phyloP scores from a whole-genome alignment of 1,140 invertebrate genomes.

The Papilio xuthus region DNA sequence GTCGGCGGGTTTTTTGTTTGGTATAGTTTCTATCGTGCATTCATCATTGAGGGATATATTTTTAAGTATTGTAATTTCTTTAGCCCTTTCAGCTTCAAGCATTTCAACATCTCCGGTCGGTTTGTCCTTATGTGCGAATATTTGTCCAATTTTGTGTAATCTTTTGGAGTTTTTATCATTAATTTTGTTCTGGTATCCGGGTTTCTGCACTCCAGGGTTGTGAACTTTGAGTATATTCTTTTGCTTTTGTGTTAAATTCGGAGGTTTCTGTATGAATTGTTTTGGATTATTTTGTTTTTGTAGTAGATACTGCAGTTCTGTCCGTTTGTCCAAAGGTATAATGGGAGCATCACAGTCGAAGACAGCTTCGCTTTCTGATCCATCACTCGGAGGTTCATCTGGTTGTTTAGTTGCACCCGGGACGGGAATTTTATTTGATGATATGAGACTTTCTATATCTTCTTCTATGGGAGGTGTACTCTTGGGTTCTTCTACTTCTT shows the following conservation, averaged over 20 bases:
- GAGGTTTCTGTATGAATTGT: constrained; percentile 67
- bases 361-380: constrained; percentile 62
- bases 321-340: constrained; percentile 73
- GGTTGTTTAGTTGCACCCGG: constrained; percentile 60
- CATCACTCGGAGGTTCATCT: constrained; percentile 59
- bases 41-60: constrained; percentile 77
- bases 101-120: constrained; percentile 56
- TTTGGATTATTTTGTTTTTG: constrained; percentile 79
- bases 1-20: constrained; percentile 69
- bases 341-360: constrained; percentile 62
- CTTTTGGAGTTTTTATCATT: constrained; percentile 74
- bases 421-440: constrained; percentile 78
- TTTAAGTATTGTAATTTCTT: constrained; percentile 62
- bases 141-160: constrained; percentile 77
- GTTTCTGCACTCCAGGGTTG: constrained; percentile 70
- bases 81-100: constrained; percentile 56
- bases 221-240: constrained; percentile 73
- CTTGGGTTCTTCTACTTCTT: constrained; percentile 52
- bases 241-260: constrained; percentile 73
- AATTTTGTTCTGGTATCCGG: constrained; percentile 69
- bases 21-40: constrained; percentile 78
- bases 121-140: constrained; percentile 69
- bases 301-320: constrained; percentile 74
- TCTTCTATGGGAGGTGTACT: constrained; percentile 60
- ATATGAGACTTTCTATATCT: constrained; percentile 80